Base-by-base conservation (phyloP, 1,140 invertebrate species). In the Lucilia cuprina region DNA sequence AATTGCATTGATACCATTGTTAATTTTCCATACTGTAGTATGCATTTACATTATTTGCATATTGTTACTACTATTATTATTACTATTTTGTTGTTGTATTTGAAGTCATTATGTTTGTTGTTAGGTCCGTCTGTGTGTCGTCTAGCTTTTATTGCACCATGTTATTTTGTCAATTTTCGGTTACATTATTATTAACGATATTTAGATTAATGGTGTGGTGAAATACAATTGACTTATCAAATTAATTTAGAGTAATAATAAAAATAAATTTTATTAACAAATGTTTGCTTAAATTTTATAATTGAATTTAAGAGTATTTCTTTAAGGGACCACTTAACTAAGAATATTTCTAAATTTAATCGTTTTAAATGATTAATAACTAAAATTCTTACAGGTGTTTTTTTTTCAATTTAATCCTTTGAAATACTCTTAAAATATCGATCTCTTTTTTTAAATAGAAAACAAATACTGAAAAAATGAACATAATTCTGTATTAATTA, bases 181-280 rank as follows among this genome's bases (percentile, higher is more conserved):
- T 80, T 80, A 80, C 77, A 80, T 80, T 80, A 80, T 80, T 80
- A 80, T 80, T 80, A 80, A 80, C 77, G 77, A 80, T 80, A 80
- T 80, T 80, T 50, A 80, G 77, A 80, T 80, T 80, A 80, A 80
- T 80, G 21, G 41, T 49, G 41, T 21, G 77, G 77, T 21, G 41
- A 30, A 49, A 49, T 80, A 9, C 47, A 50, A 50, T 80, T 49
- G 41, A 50, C 19, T 49, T 80, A 49, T 49, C 77, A 80, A 80
- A 80, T 80, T 80, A 80, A 80, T 80, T 80, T 80, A 8, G 17
- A 80, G 10, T 30, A 30, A 80, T 25, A 19, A 70, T 70, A 70
- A 30, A 30, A 70, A 70, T 70, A 70, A 21, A 21, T 70, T 70
- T 70, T 60, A 60, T 60, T 30, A 41, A 10, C 41, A 41, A 41